Evolutionary conservation across 1,140 invertebrate genomes (phyloP), one percentile per base, ranked within the genome.

Genomic region (Phocides pigmalion): DNA sequence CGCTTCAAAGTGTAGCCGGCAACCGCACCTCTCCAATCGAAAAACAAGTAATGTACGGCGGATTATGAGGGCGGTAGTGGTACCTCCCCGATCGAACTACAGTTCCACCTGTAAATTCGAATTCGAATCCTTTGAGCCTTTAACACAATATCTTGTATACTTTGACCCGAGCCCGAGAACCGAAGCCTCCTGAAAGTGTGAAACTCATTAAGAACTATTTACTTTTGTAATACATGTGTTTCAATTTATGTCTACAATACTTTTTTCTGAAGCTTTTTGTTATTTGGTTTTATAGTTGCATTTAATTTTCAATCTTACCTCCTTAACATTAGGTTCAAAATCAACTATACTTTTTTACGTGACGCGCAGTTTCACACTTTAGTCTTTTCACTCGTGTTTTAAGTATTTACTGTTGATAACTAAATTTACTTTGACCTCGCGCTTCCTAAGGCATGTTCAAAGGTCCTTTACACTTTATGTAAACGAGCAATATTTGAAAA

Each of bases 381-480:
- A 5, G n/a, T 35, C 4, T 35, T 47, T 37, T 46, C 8, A 14
- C 22, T 59, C 44, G 42, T 67, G 44, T 59, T 66, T 32, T 28
- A 11, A 63, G 44, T 70, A 73, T 75, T 77, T 75, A 64, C 22
- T 51, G 50, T 65, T 75, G 80, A 82, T 82, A 82, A 78, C 71
- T 76, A 74, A 66, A 79, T 76, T 79, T 69, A 46, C 68, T 32
- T 9, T 17, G 22, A 58, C 39, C 20, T 58, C 41, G 54, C 14
- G 54, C 54, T 28, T 44, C 39, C 20, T 44, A 56, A 56, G 20
- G 15, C 22, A 44, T 44, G 53, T 56, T 28, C 11, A 46, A 44
- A 50, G 47, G 28, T 37, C 16, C 5, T 37, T 51, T 11, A 51
- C 49, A 37, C 16, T 53, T n/a, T 35, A 35, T n/a, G 11, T 12